Evolutionary conservation across 1,140 invertebrate species (phyloP), one percentile per base, ranked within the genome.

Genomic region (Andrena cerasifolii): DNA sequence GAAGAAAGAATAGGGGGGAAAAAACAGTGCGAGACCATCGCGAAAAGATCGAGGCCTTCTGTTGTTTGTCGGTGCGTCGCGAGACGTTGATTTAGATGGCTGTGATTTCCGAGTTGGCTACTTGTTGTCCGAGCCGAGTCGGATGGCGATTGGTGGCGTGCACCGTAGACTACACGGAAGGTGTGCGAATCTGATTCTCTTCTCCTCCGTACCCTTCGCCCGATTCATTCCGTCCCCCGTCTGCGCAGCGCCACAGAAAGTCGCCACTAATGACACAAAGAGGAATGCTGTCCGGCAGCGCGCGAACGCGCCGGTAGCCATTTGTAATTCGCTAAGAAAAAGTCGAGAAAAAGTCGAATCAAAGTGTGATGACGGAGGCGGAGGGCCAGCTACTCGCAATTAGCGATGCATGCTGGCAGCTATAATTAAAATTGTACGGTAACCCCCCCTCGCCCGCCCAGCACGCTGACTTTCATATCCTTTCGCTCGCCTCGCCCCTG

Each of bases 241-340:
- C 78, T 68, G 84, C 81, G 43, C 63, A 78, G 75, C 82, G 84
- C 85, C 85, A 87, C 88, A 89, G 89, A 90, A 84, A 90, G 87
- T 90, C 84, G 85, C 89, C 88, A 90, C 90, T 91, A 91, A 91
- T 91, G 90, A 91, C 89, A 87, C 88, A 83, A 91, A 91, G 87
- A 90, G 90, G 90, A 91, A 91, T 91, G 90, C 86, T 91, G 90
- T 90, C 87, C 86, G 82, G 88, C 84, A 84, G 83, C 86, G 89
- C 86, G 84, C 87, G 86, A 89, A 86, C 87, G 80, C 86, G 85
- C 82, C 84, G 80, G 88, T 89, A 90, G 90, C 89, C 90, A 91
- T 91, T 91, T 91, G 90, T 91, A 89, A 90, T 90, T 86, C 85
- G 62, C 83, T 26, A 43, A 75, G 80, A 89, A 89, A 88, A 89